phyloP scores from a whole-genome alignment of 2,797 vertebrate species.

The Microctenopoma steveboyesi region DNA sequence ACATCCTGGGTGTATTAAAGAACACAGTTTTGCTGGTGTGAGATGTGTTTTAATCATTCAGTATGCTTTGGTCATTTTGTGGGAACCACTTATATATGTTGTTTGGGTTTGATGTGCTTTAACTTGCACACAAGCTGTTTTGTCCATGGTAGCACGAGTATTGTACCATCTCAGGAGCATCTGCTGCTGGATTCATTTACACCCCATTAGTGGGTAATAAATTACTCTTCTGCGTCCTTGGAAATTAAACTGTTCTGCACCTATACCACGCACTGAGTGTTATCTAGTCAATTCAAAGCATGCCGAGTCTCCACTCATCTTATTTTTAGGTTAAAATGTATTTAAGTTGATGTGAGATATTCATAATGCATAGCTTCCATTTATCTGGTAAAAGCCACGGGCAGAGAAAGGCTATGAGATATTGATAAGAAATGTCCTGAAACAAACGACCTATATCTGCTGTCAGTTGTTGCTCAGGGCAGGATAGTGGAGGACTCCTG shows the following conservation, averaged over 20 bases:
- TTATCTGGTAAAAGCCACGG: constrained; percentile 31
- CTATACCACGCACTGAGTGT: not conserved
- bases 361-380: constrained; percentile 15
- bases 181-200: constrained; percentile 4
- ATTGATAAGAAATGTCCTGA: constrained; percentile 61
- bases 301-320: constrained; percentile 16
- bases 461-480: constrained; percentile 54
- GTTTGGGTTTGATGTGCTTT: not conserved
- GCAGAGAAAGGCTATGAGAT: constrained; percentile 57
- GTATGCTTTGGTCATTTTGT: too few species aligned
- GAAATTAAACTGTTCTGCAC: constrained; percentile 19
- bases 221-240: constrained; percentile 12
- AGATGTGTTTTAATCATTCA: too few species aligned
- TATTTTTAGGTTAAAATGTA: constrained; percentile 20
- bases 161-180: not conserved
- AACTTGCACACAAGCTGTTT: not conserved
- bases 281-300: constrained; percentile 39
- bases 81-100: too few species aligned
- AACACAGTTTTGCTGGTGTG: too few species aligned
- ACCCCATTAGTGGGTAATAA: constrained; percentile 34
- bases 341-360: constrained; percentile 4
- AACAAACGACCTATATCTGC: constrained; percentile 45
- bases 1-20: not conserved
- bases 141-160: not conserved
- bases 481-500: constrained; percentile 22